A percentile compares a stretch with the other conserved stretches of the same genome.
Conservation (phyloP, 1,140 invertebrate species). For the Atta colombica region DNA sequence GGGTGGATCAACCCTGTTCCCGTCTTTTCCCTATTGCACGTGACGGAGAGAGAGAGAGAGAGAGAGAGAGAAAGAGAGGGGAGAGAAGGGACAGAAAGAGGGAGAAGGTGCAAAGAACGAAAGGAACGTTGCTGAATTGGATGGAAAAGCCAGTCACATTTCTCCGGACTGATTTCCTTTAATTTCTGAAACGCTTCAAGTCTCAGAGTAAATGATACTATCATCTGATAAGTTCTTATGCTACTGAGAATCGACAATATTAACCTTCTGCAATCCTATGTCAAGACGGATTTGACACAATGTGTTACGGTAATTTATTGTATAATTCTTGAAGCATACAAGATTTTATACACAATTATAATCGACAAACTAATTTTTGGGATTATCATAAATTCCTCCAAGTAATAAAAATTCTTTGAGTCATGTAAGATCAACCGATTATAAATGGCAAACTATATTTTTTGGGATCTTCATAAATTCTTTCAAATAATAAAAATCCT, state of each 20-base stretch:
- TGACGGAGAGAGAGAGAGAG: slow-evolving; percentile 34
- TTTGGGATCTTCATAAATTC: not conserved
- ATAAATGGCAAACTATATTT: not conserved
- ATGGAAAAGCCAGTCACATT: slow-evolving; percentile 78
- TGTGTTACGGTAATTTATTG: not conserved
- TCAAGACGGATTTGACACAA: not conserved
- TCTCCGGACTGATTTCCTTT: slow-evolving; percentile 40
- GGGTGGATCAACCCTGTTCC: slow-evolving; percentile 78
- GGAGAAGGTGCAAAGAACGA: slow-evolving; percentile 66
- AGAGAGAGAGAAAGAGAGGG: slow-evolving; percentile 42
- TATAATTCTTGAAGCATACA: not conserved
- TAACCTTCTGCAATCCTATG: not conserved
- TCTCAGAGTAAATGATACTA: slow-evolving; percentile 17
- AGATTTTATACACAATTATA: not conserved
- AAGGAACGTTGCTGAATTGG: slow-evolving; percentile 78
- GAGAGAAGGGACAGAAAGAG: slow-evolving; percentile 7
- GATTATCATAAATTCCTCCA: not conserved
- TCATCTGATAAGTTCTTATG: not conserved
- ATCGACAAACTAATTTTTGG: not conserved
- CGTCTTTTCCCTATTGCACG: slow-evolving; percentile 60
- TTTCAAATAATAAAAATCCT: not conserved
- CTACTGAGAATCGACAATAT: not conserved
- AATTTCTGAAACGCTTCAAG: slow-evolving; percentile 40
- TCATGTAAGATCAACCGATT: not conserved
- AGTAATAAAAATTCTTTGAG: not conserved